phyloP scores from a whole-genome alignment of 2,113 vertebrate species.

The Glaucomys volans region DNA sequence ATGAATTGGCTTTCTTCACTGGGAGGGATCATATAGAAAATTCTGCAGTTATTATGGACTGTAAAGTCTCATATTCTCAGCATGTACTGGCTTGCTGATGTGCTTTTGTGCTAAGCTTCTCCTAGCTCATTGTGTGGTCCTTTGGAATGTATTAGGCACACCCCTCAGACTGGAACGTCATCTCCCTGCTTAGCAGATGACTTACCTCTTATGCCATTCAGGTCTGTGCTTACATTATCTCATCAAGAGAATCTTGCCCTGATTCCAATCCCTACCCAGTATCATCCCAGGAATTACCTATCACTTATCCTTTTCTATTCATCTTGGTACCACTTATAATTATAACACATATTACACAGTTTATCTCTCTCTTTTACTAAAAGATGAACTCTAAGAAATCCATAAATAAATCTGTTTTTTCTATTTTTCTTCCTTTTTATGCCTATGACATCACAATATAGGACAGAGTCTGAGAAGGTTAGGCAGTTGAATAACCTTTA shows the following conservation, averaged over 20 bases:
- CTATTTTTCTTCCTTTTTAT: neutral
- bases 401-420: neutral
- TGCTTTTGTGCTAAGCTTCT: neutral
- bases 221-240: neutral
- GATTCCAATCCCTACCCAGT: neutral
- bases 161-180: neutral
- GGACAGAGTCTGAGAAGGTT: neutral
- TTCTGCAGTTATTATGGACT: neutral
- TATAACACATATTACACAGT: neutral
- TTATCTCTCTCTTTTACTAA: neutral
- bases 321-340: neutral
- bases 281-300: neutral
- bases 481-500: neutral
- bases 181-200: neutral
- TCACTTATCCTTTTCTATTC: neutral
- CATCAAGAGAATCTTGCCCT: neutral
- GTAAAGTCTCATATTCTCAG: neutral
- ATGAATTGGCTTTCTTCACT: neutral
- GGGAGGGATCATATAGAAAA: neutral
- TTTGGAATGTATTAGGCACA: neutral
- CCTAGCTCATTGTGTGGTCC: neutral
- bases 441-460: neutral
- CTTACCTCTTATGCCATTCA: neutral
- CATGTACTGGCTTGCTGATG: neutral
- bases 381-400: neutral